Evolutionary conservation across 2,797 vertebrate species (phyloP), one percentile per base, ranked within the genome.

Genomic region (Acridotheres tristis): DNA sequence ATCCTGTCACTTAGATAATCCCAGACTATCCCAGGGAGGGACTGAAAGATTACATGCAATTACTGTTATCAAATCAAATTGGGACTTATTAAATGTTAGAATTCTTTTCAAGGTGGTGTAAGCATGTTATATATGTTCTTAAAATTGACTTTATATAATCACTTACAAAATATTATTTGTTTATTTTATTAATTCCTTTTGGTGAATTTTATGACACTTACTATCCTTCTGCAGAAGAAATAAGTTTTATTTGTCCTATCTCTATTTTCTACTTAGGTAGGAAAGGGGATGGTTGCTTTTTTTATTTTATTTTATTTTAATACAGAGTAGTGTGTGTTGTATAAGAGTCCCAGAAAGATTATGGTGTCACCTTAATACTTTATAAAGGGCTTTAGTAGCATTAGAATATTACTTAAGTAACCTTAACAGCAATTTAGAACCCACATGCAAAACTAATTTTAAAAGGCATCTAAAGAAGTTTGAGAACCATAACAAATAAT

Each of bases 331-430:
- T 34, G 10, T 27, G 30, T 86, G 66, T 92, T 80, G 27, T 53
- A 9, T 78, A 90, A 90, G 79, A 96, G 69, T 75, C 57, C 30
- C 48, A 79, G 74, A 62, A 69, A 93, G 67, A 84, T 30, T 83
- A 65, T 11, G 10, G 61, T 69, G 85, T 66, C 58, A 38, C 66
- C 74, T 79, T 58, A 79, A 84, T 76, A 59, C 43, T 79, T 94
- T 42, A 76, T 53, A 67, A 91, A 87, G 55, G 80, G 34, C 14
- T 95, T 95, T 74, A 74, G 40, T 43, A 57, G 77, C 65, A 90
- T 85, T 90, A 93, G 30, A 74, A 58, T 59, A 67, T 69, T 84
- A 81, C 51, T 74, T 69, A 67, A 79, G 42, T 74, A 76, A 87
- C n/a, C 71, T 94, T 76, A 30, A 50, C 45, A 69, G 38, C 32